phyloP scores from a whole-genome alignment of 2,797 vertebrate species.

The Acridotheres tristis region DNA sequence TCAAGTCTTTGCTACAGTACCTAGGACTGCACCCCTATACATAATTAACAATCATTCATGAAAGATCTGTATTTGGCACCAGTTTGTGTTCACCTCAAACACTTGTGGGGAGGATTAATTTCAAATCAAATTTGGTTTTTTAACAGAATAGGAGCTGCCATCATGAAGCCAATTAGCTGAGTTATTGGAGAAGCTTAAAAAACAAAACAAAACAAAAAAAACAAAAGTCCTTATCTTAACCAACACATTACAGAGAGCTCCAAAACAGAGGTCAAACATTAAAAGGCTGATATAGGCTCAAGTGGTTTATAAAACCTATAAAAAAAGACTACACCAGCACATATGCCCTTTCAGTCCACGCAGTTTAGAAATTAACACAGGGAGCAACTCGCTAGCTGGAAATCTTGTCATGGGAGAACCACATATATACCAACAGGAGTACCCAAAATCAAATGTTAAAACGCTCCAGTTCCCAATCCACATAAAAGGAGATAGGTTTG shows the following conservation, averaged over 20 bases:
- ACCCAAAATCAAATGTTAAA: constrained; percentile 73
- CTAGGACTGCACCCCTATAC: constrained; percentile 67
- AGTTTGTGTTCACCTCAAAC: constrained; percentile 71
- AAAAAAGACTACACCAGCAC: constrained; percentile 81
- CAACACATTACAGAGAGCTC: constrained; percentile 67
- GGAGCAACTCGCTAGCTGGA: constrained; percentile 71
- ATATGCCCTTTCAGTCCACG: constrained; percentile 69
- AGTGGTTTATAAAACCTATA: constrained; percentile 86
- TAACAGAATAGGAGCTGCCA: constrained; percentile 45
- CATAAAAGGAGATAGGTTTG: constrained; percentile 62
- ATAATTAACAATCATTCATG: constrained; percentile 72
- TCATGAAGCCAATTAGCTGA: constrained; percentile 55
- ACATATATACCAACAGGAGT: constrained; percentile 69
- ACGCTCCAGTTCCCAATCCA: constrained; percentile 72
- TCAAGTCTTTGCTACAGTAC: constrained; percentile 68
- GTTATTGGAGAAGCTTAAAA: constrained; percentile 60
- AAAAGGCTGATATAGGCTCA: constrained; percentile 79
- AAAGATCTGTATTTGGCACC: constrained; percentile 78
- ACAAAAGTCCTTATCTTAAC: constrained; percentile 51
- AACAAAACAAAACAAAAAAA: constrained; percentile 4
- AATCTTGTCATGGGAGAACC: constrained; percentile 70
- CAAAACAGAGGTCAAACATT: constrained; percentile 74
- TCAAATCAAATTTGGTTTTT: constrained; percentile 59
- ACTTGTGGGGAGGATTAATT: constrained; percentile 43
- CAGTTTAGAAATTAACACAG: constrained; percentile 72